Evolutionary conservation across 2,797 vertebrate genomes (phyloP).

Genomic region (Ibycter americanus): DNA sequence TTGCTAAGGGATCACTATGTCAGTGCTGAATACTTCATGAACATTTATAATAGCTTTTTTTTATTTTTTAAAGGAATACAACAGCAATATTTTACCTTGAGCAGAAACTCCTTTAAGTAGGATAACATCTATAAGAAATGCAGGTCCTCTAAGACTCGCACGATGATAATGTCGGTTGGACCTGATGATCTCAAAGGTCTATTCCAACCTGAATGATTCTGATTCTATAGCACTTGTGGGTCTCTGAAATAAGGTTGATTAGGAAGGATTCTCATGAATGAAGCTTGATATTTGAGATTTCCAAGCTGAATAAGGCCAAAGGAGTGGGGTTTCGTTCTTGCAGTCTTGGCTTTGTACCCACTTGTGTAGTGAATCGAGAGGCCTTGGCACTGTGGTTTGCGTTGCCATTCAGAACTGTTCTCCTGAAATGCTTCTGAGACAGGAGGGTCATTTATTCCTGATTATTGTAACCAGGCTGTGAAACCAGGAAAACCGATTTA

Average conservation of each 20-base stretch:
- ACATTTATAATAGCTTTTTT: neutral
- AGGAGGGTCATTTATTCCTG: neutral
- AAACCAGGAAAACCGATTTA: neutral
- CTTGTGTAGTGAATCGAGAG: neutral
- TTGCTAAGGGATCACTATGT: neutral
- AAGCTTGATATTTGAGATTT: neutral
- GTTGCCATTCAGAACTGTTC: neutral
- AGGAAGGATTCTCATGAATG: neutral
- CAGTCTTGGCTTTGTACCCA: neutral
- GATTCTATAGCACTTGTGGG: neutral
- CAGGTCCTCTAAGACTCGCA: neutral
- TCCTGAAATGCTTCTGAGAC: neutral
- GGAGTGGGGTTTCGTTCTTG: neutral
- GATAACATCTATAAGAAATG: neutral
- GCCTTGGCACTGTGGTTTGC: neutral
- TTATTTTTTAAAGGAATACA: constrained; percentile 16
- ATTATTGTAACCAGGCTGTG: neutral
- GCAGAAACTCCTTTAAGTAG: constrained; percentile 22
- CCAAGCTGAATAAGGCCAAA: neutral
- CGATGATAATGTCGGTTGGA: neutral
- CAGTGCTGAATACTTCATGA: constrained; percentile 28
- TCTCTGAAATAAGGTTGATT: neutral
- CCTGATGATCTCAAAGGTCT: no score
- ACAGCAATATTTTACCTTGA: neutral
- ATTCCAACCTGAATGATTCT: no score